Evolutionary conservation across 2,888 invertebrate genomes (phyloP).

Genomic region (Cantharis flavilabris): DNA sequence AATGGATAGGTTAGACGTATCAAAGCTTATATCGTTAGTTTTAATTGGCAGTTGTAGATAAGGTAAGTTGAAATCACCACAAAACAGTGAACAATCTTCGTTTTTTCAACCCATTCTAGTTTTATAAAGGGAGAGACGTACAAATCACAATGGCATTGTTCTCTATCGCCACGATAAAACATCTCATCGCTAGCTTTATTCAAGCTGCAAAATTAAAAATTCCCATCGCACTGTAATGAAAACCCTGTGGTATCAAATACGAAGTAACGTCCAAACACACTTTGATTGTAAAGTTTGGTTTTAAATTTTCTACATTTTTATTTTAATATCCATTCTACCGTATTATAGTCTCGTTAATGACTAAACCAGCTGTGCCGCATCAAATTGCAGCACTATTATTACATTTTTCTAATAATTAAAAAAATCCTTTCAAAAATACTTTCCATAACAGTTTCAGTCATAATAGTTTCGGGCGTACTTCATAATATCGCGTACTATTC

Average conservation of each 20-base stretch:
- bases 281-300: conserved; percentile 25
- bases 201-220: conserved; percentile 40
- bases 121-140: conserved; percentile 24
- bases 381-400: neutral
- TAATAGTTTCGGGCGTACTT: neutral
- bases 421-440: neutral
- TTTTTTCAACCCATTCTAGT: conserved; percentile 16
- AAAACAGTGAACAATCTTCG: conserved; percentile 22
- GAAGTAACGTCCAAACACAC: conserved; percentile 13
- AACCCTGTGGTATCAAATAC: conserved; percentile 27
- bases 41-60: conserved; percentile 21
- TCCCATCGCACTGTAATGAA: conserved; percentile 37
- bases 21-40: neutral
- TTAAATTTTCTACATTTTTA: neutral
- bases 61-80: conserved; percentile 22
- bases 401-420: neutral
- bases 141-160: conserved; percentile 32
- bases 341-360: neutral
- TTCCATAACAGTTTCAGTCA: neutral
- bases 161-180: conserved; percentile 33
- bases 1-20: neutral
- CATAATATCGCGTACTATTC: neutral
- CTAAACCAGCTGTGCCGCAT: neutral
- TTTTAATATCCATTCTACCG: neutral
- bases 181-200: conserved; percentile 35